phyloP scores from a whole-genome alignment of 2,888 invertebrate genomes.

The Amorpha juglandis region DNA sequence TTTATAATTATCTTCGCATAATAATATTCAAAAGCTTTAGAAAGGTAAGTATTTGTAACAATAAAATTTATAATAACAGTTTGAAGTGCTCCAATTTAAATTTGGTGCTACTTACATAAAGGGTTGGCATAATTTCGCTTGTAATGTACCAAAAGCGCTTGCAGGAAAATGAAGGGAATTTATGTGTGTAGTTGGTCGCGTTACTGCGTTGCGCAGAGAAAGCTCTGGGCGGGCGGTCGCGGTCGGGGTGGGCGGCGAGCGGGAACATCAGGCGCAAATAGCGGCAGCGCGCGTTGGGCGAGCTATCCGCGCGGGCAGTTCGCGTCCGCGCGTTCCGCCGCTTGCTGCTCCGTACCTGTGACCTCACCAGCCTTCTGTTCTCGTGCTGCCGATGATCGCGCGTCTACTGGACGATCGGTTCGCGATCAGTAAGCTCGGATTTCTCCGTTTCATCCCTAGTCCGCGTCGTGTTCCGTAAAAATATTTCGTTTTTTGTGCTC shows the following conservation, averaged over 20 bases:
- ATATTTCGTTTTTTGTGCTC: slow-evolving; percentile 39
- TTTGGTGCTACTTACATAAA: slow-evolving; percentile 39
- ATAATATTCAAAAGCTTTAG: neutral
- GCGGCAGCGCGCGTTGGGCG: slow-evolving; percentile 72
- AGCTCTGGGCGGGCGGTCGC: slow-evolving; percentile 65
- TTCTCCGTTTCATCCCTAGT: neutral
- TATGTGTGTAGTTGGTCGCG: slow-evolving; percentile 27
- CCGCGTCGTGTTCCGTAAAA: slow-evolving; percentile 13
- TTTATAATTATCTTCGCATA: neutral
- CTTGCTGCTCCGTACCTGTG: slow-evolving; percentile 37
- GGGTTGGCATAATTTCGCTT: slow-evolving; percentile 18
- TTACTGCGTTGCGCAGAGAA: slow-evolving; percentile 77
- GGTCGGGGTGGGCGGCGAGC: slow-evolving; percentile 69
- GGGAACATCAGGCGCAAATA: slow-evolving; percentile 78
- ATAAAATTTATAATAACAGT: neutral
- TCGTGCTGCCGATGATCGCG: slow-evolving; percentile 31
- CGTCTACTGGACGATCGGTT: slow-evolving; percentile 27
- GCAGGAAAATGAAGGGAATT: slow-evolving; percentile 26
- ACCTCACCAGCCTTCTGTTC: slow-evolving; percentile 27
- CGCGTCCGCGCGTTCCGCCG: slow-evolving; percentile 57
- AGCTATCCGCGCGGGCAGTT: slow-evolving; percentile 53
- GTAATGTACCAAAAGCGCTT: slow-evolving; percentile 22
- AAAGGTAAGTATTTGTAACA: neutral
- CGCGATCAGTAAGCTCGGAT: slow-evolving; percentile 22
- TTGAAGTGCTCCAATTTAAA: slow-evolving; percentile 26